A percentile compares a stretch with the other conserved stretches of the same genome.
phyloP scores from a whole-genome alignment of 2,797 vertebrate species.

The Enteromius trimaculatus region DNA sequence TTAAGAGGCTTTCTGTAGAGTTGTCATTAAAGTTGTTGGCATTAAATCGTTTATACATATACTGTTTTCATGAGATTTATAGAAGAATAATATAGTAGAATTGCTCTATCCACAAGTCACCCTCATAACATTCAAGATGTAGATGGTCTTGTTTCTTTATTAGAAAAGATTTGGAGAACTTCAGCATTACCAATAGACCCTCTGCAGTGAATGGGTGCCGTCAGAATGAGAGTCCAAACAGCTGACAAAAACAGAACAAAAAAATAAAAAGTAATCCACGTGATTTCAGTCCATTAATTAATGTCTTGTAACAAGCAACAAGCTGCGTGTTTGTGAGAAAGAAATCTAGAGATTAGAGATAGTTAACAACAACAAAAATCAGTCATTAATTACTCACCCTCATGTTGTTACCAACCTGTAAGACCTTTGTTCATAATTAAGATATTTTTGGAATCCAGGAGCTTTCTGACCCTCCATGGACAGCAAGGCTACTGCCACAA shows the following conservation, averaged over 20 bases:
- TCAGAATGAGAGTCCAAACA: background rate
- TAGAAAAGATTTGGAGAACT: background rate
- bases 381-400: background rate
- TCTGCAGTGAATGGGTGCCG: background rate
- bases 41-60: conserved; percentile 29
- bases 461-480: background rate
- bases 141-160: background rate
- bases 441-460: background rate
- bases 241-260: background rate
- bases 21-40: conserved; percentile 20
- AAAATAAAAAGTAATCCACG: background rate
- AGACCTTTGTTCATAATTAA: background rate
- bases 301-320: background rate
- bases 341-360: background rate
- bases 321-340: background rate
- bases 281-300: background rate
- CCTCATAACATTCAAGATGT: background rate
- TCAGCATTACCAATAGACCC: background rate
- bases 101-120: background rate
- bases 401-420: background rate
- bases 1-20: background rate
- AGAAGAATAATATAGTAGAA: background rate
- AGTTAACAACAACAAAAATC: background rate
- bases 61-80: background rate
- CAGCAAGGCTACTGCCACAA: background rate